Percentiles rank a stretch among this genome's conserved stretches.
phyloP scores from a whole-genome alignment of 2,113 vertebrate genomes.

The Marmota flaviventris region DNA sequence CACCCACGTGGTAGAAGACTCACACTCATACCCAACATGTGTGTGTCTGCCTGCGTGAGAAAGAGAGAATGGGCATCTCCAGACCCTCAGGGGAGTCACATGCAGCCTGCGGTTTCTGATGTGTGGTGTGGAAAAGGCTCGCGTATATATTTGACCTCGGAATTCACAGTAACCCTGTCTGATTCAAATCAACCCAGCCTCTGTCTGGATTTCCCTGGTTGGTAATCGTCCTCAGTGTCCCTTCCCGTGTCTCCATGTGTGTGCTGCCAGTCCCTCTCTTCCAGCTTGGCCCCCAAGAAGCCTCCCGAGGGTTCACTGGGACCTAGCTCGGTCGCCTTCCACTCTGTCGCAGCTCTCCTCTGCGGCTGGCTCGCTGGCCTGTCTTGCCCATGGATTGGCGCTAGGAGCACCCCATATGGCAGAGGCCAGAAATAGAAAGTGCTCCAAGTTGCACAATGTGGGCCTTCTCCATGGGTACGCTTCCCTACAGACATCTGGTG shows the following conservation, averaged over 20 bases:
- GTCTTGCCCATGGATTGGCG: background rate
- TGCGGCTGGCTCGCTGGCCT: background rate
- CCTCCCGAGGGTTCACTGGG: background rate
- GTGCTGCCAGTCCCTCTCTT: rapidly evolving
- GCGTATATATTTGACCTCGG: background rate
- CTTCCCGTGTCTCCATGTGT: rapidly evolving
- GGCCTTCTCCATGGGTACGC: background rate
- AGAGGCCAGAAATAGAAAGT: background rate
- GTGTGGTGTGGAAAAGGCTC: rapidly evolving
- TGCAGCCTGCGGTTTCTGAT: background rate
- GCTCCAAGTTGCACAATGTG: background rate
- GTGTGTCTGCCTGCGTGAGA: background rate
- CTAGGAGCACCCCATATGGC: rapidly evolving
- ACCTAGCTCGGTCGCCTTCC: too few relatives aligned
- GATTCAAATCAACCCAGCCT: background rate
- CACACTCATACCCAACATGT: too few relatives aligned
- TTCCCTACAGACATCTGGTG: background rate
- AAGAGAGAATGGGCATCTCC: background rate
- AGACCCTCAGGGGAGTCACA: background rate
- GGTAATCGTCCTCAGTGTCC: background rate
- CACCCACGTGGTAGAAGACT: background rate
- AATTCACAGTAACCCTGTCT: background rate
- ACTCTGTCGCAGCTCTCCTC: too few relatives aligned
- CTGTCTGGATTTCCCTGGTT: background rate
- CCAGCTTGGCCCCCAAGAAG: background rate